Percentiles rank a stretch among this genome's conserved stretches.
Evolutionary conservation across 2,888 invertebrate species (phyloP).

Genomic region (Thereva nobilitata): DNA sequence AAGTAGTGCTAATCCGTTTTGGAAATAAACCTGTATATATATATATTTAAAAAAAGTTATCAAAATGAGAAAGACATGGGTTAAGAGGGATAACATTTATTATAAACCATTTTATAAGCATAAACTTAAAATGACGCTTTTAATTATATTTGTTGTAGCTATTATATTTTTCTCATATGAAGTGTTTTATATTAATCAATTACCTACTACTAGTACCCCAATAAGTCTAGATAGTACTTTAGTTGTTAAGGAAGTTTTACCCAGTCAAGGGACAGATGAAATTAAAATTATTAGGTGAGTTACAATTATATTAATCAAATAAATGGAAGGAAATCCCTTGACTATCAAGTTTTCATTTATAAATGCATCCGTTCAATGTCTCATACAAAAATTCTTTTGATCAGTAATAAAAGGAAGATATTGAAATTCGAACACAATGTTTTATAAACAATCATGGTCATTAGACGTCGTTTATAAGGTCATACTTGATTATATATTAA

Average conservation of each 20-base stretch:
- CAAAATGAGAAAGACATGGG: slow-evolving; percentile 56
- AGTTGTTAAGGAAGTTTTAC: not conserved
- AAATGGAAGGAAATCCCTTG: no score
- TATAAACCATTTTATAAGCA: slow-evolving; percentile 58
- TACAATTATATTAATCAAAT: not conserved
- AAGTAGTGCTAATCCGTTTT: no score
- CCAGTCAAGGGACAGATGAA: slow-evolving; percentile 31
- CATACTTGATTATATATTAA: not conserved
- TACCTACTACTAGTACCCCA: slow-evolving; percentile 53
- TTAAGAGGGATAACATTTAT: slow-evolving; percentile 57
- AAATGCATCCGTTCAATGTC: no score
- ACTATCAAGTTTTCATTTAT: no score
- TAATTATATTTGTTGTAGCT: slow-evolving; percentile 55
- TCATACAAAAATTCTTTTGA: not conserved
- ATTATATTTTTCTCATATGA: slow-evolving; percentile 56
- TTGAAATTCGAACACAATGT: no score
- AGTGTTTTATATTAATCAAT: slow-evolving; percentile 57
- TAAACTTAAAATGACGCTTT: slow-evolving; percentile 57
- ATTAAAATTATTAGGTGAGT: slow-evolving; percentile 39
- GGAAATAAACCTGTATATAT: no score
- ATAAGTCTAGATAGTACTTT: slow-evolving; percentile 49
- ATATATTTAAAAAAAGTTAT: no score
- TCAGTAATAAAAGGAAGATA: not conserved
- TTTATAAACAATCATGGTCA: no score
- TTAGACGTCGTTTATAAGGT: not conserved